A percentile compares a stretch with the other conserved stretches of the same genome.
Conservation (phyloP, 2,797 vertebrate species). For the Intellagama lesueurii region DNA sequence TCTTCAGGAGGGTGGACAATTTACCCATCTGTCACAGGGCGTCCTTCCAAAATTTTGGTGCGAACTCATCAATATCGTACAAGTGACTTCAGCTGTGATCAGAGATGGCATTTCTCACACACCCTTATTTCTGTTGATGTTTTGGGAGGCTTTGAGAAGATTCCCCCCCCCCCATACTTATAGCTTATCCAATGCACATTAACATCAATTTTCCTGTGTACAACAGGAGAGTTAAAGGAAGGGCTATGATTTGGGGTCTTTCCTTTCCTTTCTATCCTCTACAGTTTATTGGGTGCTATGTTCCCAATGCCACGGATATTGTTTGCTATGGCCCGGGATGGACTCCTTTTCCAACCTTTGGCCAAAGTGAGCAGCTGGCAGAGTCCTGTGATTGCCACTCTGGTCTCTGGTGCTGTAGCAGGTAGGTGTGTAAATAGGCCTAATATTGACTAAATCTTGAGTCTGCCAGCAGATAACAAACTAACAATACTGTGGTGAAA, state of each 20-base stretch:
- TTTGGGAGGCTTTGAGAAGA: not conserved
- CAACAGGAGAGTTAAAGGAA: not conserved
- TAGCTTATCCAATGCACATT: not conserved
- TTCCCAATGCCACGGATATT: conserved; percentile 91
- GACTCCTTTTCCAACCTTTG: conserved; percentile 87
- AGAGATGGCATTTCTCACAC: no score
- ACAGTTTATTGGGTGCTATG: conserved; percentile 89
- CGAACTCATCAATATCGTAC: no score
- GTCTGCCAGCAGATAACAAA: not conserved
- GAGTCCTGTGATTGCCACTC: conserved; percentile 86
- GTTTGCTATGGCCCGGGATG: conserved; percentile 90
- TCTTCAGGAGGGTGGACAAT: no score
- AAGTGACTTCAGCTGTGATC: no score
- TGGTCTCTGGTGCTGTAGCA: conserved; percentile 85
- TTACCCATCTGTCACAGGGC: no score
- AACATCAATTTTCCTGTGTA: not conserved
- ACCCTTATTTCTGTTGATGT: no score
- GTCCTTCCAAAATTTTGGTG: no score
- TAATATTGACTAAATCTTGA: not conserved
- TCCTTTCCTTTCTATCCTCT: not conserved
- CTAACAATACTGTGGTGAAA: not conserved
- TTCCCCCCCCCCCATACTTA: not conserved
- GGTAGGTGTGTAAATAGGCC: conserved; percentile 71
- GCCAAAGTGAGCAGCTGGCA: conserved; percentile 80
- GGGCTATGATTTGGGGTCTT: not conserved